Conservation (phyloP, 1,140 invertebrate species). For the Adelges cooleyi region DNA sequence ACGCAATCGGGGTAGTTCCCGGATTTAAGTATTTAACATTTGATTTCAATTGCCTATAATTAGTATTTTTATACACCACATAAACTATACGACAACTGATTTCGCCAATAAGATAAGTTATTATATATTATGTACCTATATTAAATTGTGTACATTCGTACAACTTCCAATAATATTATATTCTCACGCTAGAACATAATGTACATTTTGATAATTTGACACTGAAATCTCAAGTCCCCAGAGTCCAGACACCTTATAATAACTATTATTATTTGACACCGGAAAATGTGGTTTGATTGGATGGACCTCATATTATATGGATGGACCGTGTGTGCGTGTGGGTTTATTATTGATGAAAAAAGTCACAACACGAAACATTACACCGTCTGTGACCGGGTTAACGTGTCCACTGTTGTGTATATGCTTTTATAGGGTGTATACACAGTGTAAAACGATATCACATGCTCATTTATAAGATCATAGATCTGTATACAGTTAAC, state of each 20-base stretch:
- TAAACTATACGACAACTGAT: too few relatives aligned
- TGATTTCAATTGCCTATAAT: too few relatives aligned
- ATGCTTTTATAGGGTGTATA: too few relatives aligned
- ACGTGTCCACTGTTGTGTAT: conserved; percentile 24
- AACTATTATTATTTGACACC: neutral
- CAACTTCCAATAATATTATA: too few relatives aligned
- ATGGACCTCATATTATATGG: neutral
- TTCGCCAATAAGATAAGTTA: too few relatives aligned
- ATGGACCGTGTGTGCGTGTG: conserved; percentile 4
- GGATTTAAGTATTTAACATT: too few relatives aligned
- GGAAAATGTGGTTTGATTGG: conserved; percentile 22
- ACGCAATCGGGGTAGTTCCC: too few relatives aligned
- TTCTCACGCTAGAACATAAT: conserved; percentile 26
- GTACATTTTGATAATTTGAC: too few relatives aligned
- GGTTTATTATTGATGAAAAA: conserved; percentile 25
- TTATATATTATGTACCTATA: too few relatives aligned
- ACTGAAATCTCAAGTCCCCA: conserved; percentile 19
- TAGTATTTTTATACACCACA: too few relatives aligned
- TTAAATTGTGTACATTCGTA: too few relatives aligned
- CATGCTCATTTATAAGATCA: conserved; percentile 14
- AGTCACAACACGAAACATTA: conserved; percentile 24
- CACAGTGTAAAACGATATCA: conserved; percentile 23
- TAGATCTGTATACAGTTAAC: conserved; percentile 8
- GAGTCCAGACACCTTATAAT: neutral
- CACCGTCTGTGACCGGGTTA: conserved; percentile 20